A percentile compares a stretch with the other conserved stretches of the same genome.
These are phyloP conservation scores for Trachelipus rathkii DNA, from an alignment of 1,140 invertebrate genomes.

Conservation along the genomic window DNA sequence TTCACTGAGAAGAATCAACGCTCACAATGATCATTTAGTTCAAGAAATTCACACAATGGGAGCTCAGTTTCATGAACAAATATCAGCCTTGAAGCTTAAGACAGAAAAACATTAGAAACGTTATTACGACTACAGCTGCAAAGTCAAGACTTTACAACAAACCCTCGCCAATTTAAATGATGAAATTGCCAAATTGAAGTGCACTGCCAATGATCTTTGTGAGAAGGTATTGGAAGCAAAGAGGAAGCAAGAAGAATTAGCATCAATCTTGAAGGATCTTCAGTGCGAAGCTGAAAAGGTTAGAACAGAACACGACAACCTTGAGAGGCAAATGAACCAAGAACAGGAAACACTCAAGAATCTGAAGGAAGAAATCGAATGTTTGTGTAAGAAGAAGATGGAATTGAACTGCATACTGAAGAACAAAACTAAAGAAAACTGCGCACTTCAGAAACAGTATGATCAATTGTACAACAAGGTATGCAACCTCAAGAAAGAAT, in stretches of 20 bases:
- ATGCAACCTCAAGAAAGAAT: neutral
- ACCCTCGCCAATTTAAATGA: neutral
- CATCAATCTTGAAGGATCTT: neutral
- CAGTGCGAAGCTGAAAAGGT: neutral
- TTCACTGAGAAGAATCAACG: neutral
- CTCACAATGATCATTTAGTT: neutral
- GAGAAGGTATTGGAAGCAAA: conserved; percentile 1
- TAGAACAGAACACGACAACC: neutral
- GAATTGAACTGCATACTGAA: neutral
- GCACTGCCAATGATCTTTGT: neutral
- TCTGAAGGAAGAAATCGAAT: neutral
- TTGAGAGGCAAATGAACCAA: neutral
- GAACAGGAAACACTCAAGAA: neutral
- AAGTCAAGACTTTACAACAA: neutral
- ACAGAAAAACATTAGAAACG: neutral
- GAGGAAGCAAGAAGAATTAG: neutral
- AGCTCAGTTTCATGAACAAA: neutral
- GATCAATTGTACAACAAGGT: neutral
- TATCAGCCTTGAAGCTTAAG: neutral
- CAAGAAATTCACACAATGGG: neutral
- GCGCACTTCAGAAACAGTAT: neutral
- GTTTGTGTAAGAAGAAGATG: neutral
- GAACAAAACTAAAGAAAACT: neutral
- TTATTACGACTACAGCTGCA: neutral
- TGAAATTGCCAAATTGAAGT: neutral